Conservation (phyloP, 2,797 vertebrate species). For the Premnoplex brunnescens region DNA sequence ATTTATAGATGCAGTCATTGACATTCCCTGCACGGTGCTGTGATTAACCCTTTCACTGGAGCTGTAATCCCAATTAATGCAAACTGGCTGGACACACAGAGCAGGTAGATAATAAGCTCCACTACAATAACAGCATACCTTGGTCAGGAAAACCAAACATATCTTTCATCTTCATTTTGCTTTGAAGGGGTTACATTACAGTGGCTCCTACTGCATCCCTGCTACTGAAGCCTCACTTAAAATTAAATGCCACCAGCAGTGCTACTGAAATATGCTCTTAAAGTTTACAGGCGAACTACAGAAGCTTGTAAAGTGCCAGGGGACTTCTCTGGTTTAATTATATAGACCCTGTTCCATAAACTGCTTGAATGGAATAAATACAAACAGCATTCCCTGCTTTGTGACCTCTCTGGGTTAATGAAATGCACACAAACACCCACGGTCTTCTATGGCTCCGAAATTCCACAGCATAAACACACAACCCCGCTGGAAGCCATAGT, state of each 20-base stretch:
- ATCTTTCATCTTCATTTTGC: conserved; percentile 45
- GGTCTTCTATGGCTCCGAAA: conserved; percentile 25
- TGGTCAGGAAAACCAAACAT: background rate
- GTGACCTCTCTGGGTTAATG: conserved; percentile 56
- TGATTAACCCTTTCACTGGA: conserved; percentile 44
- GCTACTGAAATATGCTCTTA: conserved; percentile 42
- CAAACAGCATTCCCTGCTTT: conserved; percentile 41
- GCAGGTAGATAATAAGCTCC: background rate
- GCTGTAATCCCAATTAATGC: conserved; percentile 4
- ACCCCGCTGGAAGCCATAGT: background rate
- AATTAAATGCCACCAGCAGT: conserved; percentile 62
- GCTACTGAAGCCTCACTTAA: conserved; percentile 2
- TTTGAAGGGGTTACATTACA: conserved; percentile 31
- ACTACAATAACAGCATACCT: background rate
- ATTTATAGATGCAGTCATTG: background rate
- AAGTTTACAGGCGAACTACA: conserved; percentile 52
- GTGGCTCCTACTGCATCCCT: background rate
- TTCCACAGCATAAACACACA: conserved; percentile 54
- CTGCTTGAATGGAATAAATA: conserved; percentile 56
- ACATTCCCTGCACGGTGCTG: background rate
- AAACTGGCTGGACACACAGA: background rate
- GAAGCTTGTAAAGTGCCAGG: conserved; percentile 46
- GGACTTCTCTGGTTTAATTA: conserved; percentile 63
- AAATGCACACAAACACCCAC: conserved; percentile 57
- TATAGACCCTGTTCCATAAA: conserved; percentile 52